These are phyloP conservation scores for Argyra leucocephala DNA, from an alignment of 2,888 invertebrate species.

Conservation along the genomic window DNA sequence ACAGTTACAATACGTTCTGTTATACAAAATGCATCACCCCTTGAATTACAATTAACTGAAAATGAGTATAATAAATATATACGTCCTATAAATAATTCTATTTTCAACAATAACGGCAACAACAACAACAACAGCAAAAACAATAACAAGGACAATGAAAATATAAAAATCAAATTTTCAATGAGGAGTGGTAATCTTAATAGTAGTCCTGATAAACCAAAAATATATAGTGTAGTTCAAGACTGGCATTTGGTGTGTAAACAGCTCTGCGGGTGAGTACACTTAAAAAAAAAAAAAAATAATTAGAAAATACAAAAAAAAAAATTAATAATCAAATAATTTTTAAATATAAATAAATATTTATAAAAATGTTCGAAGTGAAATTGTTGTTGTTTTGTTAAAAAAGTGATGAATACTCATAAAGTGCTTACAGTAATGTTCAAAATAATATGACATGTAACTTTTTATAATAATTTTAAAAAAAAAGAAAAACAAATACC, in stretches of 20 bases:
- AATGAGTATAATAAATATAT: neutral
- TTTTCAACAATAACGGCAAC: too few species aligned
- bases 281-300: neutral
- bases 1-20: neutral
- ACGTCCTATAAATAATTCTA: too few species aligned
- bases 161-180: constrained; percentile 9
- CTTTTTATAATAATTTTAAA: too few species aligned
- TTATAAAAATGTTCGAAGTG: too few species aligned
- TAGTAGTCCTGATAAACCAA: constrained; percentile 11
- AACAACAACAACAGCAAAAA: neutral
- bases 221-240: constrained; percentile 40
- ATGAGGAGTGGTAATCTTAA: constrained; percentile 14
- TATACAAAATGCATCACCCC: neutral
- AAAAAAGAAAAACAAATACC: too few species aligned
- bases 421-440: too few species aligned
- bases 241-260: constrained; percentile 44
- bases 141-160: neutral
- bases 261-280: constrained; percentile 45
- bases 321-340: neutral
- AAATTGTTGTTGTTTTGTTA: too few species aligned
- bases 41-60: neutral
- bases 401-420: too few species aligned
- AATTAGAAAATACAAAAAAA: neutral
- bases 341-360: too few species aligned
- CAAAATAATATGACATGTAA: too few species aligned